Conservation (phyloP, 2,888 invertebrate species). For the Aphodius granarius region DNA sequence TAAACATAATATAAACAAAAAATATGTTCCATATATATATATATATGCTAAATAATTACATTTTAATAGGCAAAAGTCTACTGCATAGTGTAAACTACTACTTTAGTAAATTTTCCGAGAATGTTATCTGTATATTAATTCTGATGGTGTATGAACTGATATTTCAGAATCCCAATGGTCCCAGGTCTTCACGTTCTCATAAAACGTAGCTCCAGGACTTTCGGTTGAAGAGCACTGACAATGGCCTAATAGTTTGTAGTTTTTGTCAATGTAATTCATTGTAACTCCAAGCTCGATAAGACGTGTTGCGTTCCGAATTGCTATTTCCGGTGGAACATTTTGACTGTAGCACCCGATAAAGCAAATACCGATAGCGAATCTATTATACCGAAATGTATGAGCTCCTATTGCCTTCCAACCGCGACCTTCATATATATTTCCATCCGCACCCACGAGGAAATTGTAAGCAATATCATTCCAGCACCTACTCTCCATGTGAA, state of each 20-base stretch:
- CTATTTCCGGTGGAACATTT: constrained; percentile 44
- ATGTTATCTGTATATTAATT: no score
- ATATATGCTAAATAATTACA: no score
- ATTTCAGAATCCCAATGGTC: no score
- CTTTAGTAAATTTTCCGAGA: no score
- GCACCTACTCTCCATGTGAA: constrained; percentile 37
- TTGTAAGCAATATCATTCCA: constrained; percentile 42
- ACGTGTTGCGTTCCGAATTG: constrained; percentile 50
- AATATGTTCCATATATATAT: no score
- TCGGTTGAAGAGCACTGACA: constrained; percentile 52
- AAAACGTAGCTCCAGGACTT: constrained; percentile 58
- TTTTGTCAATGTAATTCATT: constrained; percentile 48
- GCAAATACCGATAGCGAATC: constrained; percentile 60
- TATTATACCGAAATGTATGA: constrained; percentile 62
- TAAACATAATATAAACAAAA: no score
- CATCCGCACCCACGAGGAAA: constrained; percentile 59
- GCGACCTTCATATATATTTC: constrained; percentile 62
- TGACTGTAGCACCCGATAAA: constrained; percentile 44
- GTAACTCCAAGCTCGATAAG: constrained; percentile 54
- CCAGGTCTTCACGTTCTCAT: constrained; percentile 56
- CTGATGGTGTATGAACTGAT: no score
- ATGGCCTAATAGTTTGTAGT: constrained; percentile 54
- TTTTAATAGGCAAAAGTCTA: no score
- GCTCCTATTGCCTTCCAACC: constrained; percentile 64
- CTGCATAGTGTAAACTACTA: no score